phyloP scores from a whole-genome alignment of 92 coral and sea anemone species.

The Porites divaricata region DNA sequence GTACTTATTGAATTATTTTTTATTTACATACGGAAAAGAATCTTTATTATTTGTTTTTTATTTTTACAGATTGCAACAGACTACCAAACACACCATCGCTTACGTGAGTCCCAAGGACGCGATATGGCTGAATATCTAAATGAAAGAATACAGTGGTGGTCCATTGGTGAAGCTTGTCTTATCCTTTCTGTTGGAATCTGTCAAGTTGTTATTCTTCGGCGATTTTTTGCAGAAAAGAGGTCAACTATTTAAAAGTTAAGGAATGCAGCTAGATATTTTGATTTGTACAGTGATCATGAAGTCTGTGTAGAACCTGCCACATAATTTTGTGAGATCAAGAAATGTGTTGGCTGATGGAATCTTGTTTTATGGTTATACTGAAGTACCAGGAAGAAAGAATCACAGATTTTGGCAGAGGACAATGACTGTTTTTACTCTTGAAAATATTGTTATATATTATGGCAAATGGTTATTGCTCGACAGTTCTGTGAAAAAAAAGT shows the following conservation, averaged over 20 bases:
- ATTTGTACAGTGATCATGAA: constrained; percentile 1
- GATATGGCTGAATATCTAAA: constrained; percentile 96
- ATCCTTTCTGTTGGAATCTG: constrained; percentile 88
- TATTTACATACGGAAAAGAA: not conserved
- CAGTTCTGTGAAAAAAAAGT: constrained; percentile 1
- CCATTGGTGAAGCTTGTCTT: constrained; percentile 94
- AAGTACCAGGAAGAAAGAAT: not conserved
- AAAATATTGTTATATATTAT: constrained; percentile 19
- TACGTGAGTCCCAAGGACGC: constrained; percentile 93
- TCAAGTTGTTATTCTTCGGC: constrained; percentile 93
- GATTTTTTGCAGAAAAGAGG: constrained; percentile 97
- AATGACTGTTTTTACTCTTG: constrained; percentile 9
- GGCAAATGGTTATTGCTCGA: not conserved
- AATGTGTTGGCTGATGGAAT: constrained; percentile 10
- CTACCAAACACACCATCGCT: constrained; percentile 96
- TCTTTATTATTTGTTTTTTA: not conserved
- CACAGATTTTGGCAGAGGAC: constrained; percentile 6
- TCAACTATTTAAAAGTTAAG: constrained; percentile 78
- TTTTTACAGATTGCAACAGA: constrained; percentile 83
- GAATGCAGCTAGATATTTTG: constrained; percentile 1
- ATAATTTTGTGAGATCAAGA: not conserved
- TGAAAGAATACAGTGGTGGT: constrained; percentile 98
- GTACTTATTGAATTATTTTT: too few relatives aligned
- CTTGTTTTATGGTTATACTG: not conserved
- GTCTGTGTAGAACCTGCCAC: not conserved